Evolutionary conservation across 2,888 invertebrate species (phyloP).

Genomic region (Dichetophora obliterata): DNA sequence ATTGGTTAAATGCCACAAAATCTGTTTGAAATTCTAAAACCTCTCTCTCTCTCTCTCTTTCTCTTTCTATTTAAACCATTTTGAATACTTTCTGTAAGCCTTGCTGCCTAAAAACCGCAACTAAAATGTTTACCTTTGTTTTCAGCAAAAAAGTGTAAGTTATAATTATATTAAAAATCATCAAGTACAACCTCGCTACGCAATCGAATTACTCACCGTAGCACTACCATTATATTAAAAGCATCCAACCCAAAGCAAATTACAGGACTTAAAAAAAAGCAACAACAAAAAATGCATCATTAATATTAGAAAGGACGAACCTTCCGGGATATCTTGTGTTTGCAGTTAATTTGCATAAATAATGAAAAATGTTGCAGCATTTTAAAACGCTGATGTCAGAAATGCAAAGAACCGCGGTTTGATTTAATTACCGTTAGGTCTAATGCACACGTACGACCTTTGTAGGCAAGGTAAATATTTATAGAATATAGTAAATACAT

Average conservation of each 20-base stretch:
- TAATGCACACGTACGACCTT: conserved; percentile 33
- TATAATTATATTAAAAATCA: too few species aligned
- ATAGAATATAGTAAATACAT: neutral
- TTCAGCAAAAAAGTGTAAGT: too few species aligned
- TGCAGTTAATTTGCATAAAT: conserved; percentile 56
- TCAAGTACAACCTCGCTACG: too few species aligned
- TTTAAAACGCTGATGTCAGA: conserved; percentile 21
- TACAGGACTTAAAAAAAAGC: neutral
- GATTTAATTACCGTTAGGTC: conserved; percentile 44
- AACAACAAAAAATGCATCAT: neutral
- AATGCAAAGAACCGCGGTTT: conserved; percentile 9
- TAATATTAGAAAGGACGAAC: neutral
- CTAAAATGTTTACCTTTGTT: too few species aligned
- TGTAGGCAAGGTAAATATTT: conserved; percentile 32
- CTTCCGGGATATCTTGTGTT: conserved; percentile 13
- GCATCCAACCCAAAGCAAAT: neutral
- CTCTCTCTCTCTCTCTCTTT: too few species aligned
- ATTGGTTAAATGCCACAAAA: too few species aligned
- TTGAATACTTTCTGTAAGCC: too few species aligned
- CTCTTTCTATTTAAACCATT: too few species aligned
- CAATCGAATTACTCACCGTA: too few species aligned
- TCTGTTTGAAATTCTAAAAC: too few species aligned
- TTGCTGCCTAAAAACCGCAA: too few species aligned
- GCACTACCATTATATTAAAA: too few species aligned
- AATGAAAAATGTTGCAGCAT: conserved; percentile 44